Base-by-base conservation (phyloP, 2,113 vertebrate genomes). In the Oreochromis aureus region DNA sequence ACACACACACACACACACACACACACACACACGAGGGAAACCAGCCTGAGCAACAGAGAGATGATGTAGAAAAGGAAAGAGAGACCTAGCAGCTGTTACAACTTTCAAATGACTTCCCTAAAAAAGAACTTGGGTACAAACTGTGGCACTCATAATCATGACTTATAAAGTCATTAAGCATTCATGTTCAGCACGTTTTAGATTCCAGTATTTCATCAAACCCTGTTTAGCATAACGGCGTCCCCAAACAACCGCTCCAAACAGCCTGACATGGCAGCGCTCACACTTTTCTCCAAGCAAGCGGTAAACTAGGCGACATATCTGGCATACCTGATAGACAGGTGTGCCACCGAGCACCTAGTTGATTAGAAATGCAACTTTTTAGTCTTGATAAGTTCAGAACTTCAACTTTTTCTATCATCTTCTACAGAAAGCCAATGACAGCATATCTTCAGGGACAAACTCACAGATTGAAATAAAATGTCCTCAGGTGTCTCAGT, bases 21-120 rank as follows among this genome's bases (percentile, higher is more conserved):
- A 79, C 36, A 82, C 18, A 78, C 22, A 54, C n/a, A 32, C 39
- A 53, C 1, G 6, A 30, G 13, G 78, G 41, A 58, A 22, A 80
- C 63, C 66, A 89, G 46, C 80, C 80, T 41, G 59, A 82, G 79
- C 66, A 46, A 84, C 82, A 78, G 82, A 66, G 46, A 56, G 61
- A 89, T 32, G 61, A 88, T 32, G 46, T 10, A 55, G 87, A 86
- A 81, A 80, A 82, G 53, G 53, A 89, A 89, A 76, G 18, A 76
- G 69, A 84, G 51, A 84, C 36, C 41, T 36, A 91, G 78, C 92
- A 93, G 92, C 93, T 94, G 91, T 82, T 92, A 71, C 82, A 86
- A 85, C 86, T 92, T 69, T 90, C 79, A 89, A 85, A 86, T 91
- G 58, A 89, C 90, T 83, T 61, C 58, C 86, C 53, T 4, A 87